phyloP scores from a whole-genome alignment of 1,140 invertebrate species.

The Ctenoplectra terminalis region DNA sequence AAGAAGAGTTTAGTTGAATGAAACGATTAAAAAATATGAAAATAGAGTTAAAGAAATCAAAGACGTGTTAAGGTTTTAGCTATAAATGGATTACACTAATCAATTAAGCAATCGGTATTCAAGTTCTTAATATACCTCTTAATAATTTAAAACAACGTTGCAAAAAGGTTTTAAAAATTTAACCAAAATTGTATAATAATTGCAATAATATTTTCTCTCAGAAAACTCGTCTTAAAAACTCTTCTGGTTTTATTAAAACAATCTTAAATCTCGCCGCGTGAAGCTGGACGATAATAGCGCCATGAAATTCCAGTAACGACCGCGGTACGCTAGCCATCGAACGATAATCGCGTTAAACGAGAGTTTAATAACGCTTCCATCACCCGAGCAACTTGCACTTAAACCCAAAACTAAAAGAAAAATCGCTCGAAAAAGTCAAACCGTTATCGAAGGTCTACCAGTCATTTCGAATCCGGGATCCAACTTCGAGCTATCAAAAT shows the following conservation, averaged over 20 bases:
- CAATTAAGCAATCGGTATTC: not conserved
- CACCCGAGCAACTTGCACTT: too few species aligned
- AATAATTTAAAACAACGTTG: too few species aligned
- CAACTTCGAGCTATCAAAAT: not conserved
- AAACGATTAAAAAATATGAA: not conserved
- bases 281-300: not conserved
- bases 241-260: too few species aligned
- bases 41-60: not conserved
- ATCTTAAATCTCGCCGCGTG: not conserved
- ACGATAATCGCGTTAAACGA: conserved; percentile 5
- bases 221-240: not conserved
- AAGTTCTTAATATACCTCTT: too few species aligned
- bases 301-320: conserved; percentile 1
- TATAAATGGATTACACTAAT: not conserved
- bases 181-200: not conserved
- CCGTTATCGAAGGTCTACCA: not conserved
- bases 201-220: not conserved
- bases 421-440: not conserved
- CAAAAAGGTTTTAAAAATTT: not conserved
- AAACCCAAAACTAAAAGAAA: not conserved
- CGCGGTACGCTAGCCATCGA: not conserved
- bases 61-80: not conserved
- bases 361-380: conserved; percentile 3
- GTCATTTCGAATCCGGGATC: not conserved
- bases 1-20: too few species aligned